Evolutionary conservation across 2,888 invertebrate species (phyloP).

Genomic region (Hyles lineata): DNA sequence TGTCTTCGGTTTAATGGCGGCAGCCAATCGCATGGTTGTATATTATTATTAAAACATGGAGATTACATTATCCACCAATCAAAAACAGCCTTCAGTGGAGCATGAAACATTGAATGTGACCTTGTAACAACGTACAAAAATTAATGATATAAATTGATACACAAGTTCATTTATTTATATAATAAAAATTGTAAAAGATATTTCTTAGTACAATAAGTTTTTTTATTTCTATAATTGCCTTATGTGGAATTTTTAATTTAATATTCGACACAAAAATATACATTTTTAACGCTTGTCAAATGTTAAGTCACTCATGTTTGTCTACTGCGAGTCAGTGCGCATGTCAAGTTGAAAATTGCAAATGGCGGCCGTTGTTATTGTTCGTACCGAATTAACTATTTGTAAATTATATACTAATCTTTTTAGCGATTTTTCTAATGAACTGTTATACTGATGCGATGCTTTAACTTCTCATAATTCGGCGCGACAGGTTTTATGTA

Average conservation of each 20-base stretch:
- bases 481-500: conserved; percentile 80
- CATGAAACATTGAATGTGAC: conserved; percentile 67
- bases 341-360: conserved; percentile 95
- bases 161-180: background rate
- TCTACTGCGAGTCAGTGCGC: conserved; percentile 86
- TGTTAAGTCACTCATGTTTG: conserved; percentile 73
- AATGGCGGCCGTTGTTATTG: conserved; percentile 99
- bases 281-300: conserved; percentile 55
- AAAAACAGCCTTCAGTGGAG: conserved; percentile 65
- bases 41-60: conserved; percentile 69
- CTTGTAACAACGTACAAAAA: conserved; percentile 56
- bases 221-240: background rate
- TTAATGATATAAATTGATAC: background rate
- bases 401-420: conserved; percentile 88
- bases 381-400: conserved; percentile 94
- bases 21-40: conserved; percentile 65
- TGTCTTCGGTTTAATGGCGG: conserved; percentile 74
- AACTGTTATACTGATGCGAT: conserved; percentile 82
- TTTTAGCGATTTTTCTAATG: conserved; percentile 86
- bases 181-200: background rate
- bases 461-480: conserved; percentile 80
- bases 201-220: conserved; percentile 23
- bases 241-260: background rate
- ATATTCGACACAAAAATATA: background rate
- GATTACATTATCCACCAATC: conserved; percentile 72